Percentiles rank a stretch among this genome's conserved stretches.
These are phyloP conservation scores for Tenualosa ilisha DNA, from an alignment of 2,797 vertebrate genomes.

Conservation along the genomic window DNA sequence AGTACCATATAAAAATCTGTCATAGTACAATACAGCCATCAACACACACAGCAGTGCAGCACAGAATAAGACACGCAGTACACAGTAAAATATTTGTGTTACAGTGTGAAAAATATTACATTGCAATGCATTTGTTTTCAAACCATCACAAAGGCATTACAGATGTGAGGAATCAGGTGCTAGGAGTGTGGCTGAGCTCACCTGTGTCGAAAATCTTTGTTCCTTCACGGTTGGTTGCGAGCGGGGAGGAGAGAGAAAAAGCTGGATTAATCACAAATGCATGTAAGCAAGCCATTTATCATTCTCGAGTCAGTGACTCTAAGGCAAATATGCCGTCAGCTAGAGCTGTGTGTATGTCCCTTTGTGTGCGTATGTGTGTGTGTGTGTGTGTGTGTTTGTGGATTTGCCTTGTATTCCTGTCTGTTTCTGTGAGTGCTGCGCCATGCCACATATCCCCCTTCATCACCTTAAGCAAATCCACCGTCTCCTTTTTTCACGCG, in stretches of 20 bases:
- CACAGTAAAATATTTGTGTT: neutral
- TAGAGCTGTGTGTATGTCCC: neutral
- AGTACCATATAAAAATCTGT: neutral
- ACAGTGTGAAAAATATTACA: neutral
- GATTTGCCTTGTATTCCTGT: neutral
- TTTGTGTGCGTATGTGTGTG: neutral
- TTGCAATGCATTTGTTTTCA: conserved; percentile 5
- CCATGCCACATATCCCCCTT: neutral
- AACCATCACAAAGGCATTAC: neutral
- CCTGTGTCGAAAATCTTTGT: conserved; percentile 99
- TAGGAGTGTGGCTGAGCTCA: conserved; percentile 67
- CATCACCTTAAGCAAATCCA: conserved; percentile 10
- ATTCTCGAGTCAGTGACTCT: conserved; percentile 14
- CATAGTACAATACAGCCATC: neutral
- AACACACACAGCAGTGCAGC: neutral
- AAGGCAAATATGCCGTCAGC: conserved; percentile 19
- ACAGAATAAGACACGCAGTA: neutral
- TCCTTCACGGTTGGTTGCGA: conserved; percentile 78
- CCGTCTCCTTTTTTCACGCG: neutral
- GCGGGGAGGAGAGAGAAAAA: conserved; percentile 33
- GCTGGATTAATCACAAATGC: conserved; percentile 23
- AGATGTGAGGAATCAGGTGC: conserved; percentile 6
- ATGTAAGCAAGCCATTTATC: conserved; percentile 23
- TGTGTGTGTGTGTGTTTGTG: conserved; percentile 15
- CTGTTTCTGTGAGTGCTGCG: neutral